Evolutionary conservation across 2,113 vertebrate genomes (phyloP).

Genomic region (Scophthalmus maximus): DNA sequence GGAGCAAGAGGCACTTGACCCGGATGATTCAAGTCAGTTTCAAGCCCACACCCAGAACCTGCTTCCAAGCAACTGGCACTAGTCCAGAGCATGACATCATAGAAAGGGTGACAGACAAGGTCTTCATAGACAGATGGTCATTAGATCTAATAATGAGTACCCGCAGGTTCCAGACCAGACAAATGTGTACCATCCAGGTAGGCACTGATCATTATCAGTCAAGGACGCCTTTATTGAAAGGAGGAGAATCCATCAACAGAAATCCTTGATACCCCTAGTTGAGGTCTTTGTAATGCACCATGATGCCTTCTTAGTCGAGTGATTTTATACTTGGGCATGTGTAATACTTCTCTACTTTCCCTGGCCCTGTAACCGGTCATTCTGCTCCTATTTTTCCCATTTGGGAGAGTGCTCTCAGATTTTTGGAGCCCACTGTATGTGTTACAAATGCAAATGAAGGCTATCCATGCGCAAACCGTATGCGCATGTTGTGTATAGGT

Average conservation of each 20-base stretch:
- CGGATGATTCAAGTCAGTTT: constrained; percentile 40
- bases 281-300: constrained; percentile 2
- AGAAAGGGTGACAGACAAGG: constrained; percentile 65
- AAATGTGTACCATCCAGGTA: constrained; percentile 44
- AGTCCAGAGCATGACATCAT: constrained; percentile 56
- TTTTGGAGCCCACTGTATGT: not conserved
- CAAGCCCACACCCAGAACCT: constrained; percentile 17
- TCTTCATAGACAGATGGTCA: constrained; percentile 77
- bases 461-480: too few species aligned
- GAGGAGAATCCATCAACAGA: constrained; percentile 49
- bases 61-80: constrained; percentile 40
- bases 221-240: constrained; percentile 60
- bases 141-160: constrained; percentile 78
- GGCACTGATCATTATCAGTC: constrained; percentile 66
- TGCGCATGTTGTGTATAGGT: too few species aligned
- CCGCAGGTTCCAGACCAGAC: constrained; percentile 66
- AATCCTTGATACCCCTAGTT: constrained; percentile 10
- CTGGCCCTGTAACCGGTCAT: not conserved
- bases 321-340: not conserved
- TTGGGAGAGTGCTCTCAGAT: not conserved
- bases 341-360: not conserved
- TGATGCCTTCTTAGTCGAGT: constrained; percentile 16
- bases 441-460: constrained; percentile 39
- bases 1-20: constrained; percentile 67
- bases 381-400: not conserved